Evolutionary conservation across 2,888 invertebrate species (phyloP).

Genomic region (Apeira syringaria): DNA sequence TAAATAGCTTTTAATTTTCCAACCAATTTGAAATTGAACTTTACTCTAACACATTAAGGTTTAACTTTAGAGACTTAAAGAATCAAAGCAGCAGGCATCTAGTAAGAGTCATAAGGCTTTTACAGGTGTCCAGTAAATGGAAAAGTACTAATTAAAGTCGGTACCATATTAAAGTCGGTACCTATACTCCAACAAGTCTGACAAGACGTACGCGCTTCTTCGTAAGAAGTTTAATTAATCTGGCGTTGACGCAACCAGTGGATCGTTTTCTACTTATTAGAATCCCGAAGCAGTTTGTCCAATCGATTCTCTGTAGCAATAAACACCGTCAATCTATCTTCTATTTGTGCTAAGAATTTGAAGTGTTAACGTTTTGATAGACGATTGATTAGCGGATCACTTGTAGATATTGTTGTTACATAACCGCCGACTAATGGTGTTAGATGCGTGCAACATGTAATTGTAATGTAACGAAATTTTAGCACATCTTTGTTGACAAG

Average conservation of each 20-base stretch:
- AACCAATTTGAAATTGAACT: slow-evolving; percentile 27
- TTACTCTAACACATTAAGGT: slow-evolving; percentile 48
- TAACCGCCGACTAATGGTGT: slow-evolving; percentile 64
- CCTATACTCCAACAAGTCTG: slow-evolving; percentile 55
- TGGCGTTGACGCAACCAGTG: slow-evolving; percentile 61
- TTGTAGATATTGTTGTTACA: slow-evolving; percentile 68
- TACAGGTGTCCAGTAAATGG: slow-evolving; percentile 74
- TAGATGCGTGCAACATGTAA: slow-evolving; percentile 52
- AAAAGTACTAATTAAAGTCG: slow-evolving; percentile 77
- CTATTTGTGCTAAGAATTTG: slow-evolving; percentile 74
- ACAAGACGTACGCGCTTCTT: slow-evolving; percentile 60
- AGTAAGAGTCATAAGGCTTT: slow-evolving; percentile 72
- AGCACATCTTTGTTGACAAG: slow-evolving; percentile 65
- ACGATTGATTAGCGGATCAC: slow-evolving; percentile 69
- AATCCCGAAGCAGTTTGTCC: slow-evolving; percentile 67
- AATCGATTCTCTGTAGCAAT: slow-evolving; percentile 71
- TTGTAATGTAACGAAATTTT: slow-evolving; percentile 63
- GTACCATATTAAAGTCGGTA: slow-evolving; percentile 73
- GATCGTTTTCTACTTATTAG: slow-evolving; percentile 62
- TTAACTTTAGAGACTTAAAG: slow-evolving; percentile 40
- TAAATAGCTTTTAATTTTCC: slow-evolving; percentile 43
- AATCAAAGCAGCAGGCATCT: slow-evolving; percentile 49
- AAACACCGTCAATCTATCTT: slow-evolving; percentile 54
- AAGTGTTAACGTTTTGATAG: slow-evolving; percentile 68
- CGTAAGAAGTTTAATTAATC: slow-evolving; percentile 78